A percentile compares a stretch with the other conserved stretches of the same genome.
Conservation (phyloP, 2,888 invertebrate genomes). For the Liposcelis brunnea region DNA sequence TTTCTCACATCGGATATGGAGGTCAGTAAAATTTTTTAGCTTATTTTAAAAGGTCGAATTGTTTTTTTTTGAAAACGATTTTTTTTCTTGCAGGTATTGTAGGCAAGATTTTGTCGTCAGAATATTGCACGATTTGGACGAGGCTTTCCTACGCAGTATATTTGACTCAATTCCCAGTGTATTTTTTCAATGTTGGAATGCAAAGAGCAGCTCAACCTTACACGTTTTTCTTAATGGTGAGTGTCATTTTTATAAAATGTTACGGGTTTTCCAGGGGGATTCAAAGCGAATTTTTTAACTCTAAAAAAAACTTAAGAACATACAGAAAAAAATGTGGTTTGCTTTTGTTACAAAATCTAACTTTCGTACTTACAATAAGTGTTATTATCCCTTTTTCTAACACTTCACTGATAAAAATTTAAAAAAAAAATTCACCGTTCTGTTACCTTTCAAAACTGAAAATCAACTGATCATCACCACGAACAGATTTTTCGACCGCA, state of each 20-base stretch:
- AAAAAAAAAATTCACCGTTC: too few species aligned
- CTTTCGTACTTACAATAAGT: too few species aligned
- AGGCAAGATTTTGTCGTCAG: constrained; percentile 37
- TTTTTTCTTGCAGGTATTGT: constrained; percentile 30
- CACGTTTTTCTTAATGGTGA: constrained; percentile 38
- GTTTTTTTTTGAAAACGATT: constrained; percentile 5
- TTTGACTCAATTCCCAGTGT: constrained; percentile 51
- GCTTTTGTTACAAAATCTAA: too few species aligned
- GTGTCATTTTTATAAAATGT: constrained; percentile 14
- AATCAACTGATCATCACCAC: too few species aligned
- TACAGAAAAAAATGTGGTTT: too few species aligned
- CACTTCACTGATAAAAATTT: constrained; percentile 1
- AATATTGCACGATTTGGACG: constrained; percentile 43
- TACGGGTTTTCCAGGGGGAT: background rate
- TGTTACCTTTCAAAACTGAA: too few species aligned
- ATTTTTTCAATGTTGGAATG: constrained; percentile 48
- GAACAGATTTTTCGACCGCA: too few species aligned
- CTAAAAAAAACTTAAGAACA: too few species aligned
- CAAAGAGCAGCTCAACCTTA: constrained; percentile 38
- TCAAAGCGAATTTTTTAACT: too few species aligned
- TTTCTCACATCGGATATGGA: constrained; percentile 41
- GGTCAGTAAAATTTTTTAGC: constrained; percentile 24
- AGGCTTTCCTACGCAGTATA: constrained; percentile 53
- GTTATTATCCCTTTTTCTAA: background rate
- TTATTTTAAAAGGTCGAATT: background rate